Evolutionary conservation across 1,140 invertebrate genomes (phyloP).

Genomic region (Telenomus remus): DNA sequence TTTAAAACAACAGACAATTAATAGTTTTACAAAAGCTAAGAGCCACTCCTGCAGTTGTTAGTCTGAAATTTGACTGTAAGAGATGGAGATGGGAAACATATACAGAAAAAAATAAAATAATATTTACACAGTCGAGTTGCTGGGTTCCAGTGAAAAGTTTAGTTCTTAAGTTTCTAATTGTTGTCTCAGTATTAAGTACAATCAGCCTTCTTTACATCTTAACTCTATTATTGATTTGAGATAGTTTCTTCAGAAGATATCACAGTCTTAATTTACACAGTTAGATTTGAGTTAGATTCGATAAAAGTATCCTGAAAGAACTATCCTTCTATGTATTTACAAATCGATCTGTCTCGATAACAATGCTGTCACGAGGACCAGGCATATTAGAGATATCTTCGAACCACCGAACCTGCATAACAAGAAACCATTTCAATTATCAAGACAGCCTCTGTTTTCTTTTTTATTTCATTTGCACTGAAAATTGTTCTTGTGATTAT

Average conservation of each 20-base stretch:
- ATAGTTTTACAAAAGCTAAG: too few species aligned
- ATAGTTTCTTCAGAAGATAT: conserved; percentile 1
- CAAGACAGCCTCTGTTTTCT: conserved; percentile 10
- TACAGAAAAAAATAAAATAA: background rate
- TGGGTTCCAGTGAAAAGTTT: conserved; percentile 4
- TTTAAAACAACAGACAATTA: background rate
- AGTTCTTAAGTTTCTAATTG: conserved; percentile 13
- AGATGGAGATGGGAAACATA: background rate
- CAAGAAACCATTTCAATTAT: conserved; percentile 22
- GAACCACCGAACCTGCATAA: conserved; percentile 44
- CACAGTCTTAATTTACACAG: background rate
- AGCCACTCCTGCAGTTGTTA: background rate
- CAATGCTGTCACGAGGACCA: conserved; percentile 20
- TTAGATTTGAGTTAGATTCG: background rate
- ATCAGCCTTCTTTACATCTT: background rate
- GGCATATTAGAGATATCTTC: conserved; percentile 21
- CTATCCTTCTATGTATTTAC: conserved; percentile 1
- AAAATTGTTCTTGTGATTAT: background rate
- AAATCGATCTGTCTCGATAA: conserved; percentile 13
- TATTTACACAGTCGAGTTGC: conserved; percentile 28
- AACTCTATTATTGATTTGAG: background rate
- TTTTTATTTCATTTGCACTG: background rate
- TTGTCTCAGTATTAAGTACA: conserved; percentile 25
- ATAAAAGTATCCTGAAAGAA: conserved; percentile 4
- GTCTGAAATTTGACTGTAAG: background rate